phyloP scores from a whole-genome alignment of 1,140 invertebrate species.

The Copidosoma floridanum region DNA sequence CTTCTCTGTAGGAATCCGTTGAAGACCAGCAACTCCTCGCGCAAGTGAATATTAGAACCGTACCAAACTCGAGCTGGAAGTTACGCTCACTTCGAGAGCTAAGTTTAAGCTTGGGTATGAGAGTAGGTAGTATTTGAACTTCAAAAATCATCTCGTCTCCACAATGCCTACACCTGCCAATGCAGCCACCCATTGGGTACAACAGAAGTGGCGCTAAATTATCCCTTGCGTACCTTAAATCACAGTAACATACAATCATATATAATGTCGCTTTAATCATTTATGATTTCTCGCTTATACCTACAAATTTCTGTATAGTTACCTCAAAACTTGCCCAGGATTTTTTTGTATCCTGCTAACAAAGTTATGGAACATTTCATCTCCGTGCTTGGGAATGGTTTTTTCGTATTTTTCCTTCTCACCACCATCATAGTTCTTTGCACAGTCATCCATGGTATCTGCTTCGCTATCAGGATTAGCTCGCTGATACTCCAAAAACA shows the following conservation, averaged over 20 bases:
- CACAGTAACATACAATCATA: no score
- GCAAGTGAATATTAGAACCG: slow-evolving; percentile 78
- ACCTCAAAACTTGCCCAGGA: slow-evolving; percentile 80
- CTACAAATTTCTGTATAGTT: no score
- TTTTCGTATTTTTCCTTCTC: slow-evolving; percentile 74
- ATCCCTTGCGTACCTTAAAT: slow-evolving; percentile 67
- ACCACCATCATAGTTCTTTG: slow-evolving; percentile 31
- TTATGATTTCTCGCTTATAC: no score
- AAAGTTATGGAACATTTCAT: slow-evolving; percentile 79
- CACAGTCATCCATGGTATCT: slow-evolving; percentile 36
- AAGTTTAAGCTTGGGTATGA: slow-evolving; percentile 70
- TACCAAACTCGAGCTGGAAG: slow-evolving; percentile 74
- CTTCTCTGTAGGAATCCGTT: slow-evolving; percentile 66
- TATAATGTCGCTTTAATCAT: no score
- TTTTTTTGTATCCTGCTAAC: slow-evolving; percentile 69
- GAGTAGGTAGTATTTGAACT: slow-evolving; percentile 75
- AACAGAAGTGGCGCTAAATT: slow-evolving; percentile 64
- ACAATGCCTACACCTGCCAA: slow-evolving; percentile 69
- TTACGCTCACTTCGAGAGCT: slow-evolving; percentile 54
- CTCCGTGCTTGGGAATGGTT: slow-evolving; percentile 72
- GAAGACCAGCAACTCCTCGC: slow-evolving; percentile 78
- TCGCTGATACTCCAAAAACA: slow-evolving; percentile 65
- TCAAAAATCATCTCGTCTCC: slow-evolving; percentile 73
- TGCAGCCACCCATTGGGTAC: slow-evolving; percentile 60
- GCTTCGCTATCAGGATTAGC: slow-evolving; percentile 47